These are phyloP conservation scores for Aphaenogaster ashmeadi DNA, from an alignment of 1,140 invertebrate genomes.

Conservation along the genomic window DNA sequence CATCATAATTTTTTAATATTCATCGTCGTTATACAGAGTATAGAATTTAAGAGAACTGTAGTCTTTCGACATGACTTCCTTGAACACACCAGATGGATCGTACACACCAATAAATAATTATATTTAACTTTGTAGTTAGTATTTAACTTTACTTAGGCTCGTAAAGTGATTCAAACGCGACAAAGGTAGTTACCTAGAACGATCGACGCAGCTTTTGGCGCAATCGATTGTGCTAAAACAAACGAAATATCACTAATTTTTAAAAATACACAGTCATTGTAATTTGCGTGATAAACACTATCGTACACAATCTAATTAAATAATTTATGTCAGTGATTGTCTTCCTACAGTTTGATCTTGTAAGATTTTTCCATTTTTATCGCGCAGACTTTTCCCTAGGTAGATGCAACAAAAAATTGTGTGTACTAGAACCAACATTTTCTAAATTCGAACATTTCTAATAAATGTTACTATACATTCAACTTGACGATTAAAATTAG, in stretches of 20 bases:
- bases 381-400: background rate
- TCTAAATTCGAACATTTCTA: background rate
- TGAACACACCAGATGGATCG: slow-evolving; percentile 5
- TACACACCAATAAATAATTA: slow-evolving; percentile 13
- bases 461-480: slow-evolving; percentile 29
- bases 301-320: background rate
- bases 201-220: background rate
- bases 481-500: slow-evolving; percentile 18
- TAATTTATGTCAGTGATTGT: background rate
- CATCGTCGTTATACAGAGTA: slow-evolving; percentile 8
- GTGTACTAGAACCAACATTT: background rate
- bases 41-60: slow-evolving; percentile 28
- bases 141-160: slow-evolving; percentile 31
- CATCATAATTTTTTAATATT: slow-evolving; percentile 4
- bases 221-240: slow-evolving; percentile 35
- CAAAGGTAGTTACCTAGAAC: slow-evolving; percentile 32
- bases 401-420: background rate
- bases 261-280: background rate
- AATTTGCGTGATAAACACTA: slow-evolving; percentile 10
- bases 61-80: slow-evolving; percentile 12
- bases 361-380: slow-evolving; percentile 2
- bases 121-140: slow-evolving; percentile 20
- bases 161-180: slow-evolving; percentile 7
- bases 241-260: slow-evolving; percentile 12
- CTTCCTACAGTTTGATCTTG: slow-evolving; percentile 23